Evolutionary conservation across 2,888 invertebrate genomes (phyloP).

Genomic region (Neoitamus cyanurus): DNA sequence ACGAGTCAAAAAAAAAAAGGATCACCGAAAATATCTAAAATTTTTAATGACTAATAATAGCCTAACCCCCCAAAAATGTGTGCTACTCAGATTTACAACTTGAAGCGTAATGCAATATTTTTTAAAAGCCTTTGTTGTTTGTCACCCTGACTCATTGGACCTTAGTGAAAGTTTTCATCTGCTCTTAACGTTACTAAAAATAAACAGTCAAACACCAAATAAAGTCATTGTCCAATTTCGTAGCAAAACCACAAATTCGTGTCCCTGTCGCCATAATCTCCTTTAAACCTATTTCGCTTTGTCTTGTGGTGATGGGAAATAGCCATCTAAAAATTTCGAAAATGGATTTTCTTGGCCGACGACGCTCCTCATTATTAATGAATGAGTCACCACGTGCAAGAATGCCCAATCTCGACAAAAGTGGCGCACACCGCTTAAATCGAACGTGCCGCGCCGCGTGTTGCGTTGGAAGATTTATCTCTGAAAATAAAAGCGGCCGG

Average conservation of each 20-base stretch:
- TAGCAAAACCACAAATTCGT: neutral
- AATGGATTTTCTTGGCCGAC: neutral
- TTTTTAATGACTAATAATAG: too few relatives aligned
- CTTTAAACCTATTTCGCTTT: neutral
- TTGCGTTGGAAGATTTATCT: neutral
- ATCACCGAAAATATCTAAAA: too few relatives aligned
- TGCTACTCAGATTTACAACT: too few relatives aligned
- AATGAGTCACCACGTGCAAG: neutral
- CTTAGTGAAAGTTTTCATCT: too few relatives aligned
- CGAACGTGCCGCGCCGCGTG: neutral
- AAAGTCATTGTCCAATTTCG: neutral
- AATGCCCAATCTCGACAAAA: neutral
- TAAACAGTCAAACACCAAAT: neutral
- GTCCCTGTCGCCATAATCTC: neutral
- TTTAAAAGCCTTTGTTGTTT: too few relatives aligned
- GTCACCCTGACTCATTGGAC: too few relatives aligned
- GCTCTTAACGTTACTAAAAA: neutral
- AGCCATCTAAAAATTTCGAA: neutral
- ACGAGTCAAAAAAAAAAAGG: too few relatives aligned
- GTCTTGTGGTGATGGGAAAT: neutral
- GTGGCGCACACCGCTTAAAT: neutral
- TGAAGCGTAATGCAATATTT: too few relatives aligned
- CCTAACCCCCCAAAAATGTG: too few relatives aligned
- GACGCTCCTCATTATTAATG: neutral
- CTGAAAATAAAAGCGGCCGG: neutral